Conservation (phyloP, 2,797 vertebrate genomes). For the Borostomias antarcticus region DNA sequence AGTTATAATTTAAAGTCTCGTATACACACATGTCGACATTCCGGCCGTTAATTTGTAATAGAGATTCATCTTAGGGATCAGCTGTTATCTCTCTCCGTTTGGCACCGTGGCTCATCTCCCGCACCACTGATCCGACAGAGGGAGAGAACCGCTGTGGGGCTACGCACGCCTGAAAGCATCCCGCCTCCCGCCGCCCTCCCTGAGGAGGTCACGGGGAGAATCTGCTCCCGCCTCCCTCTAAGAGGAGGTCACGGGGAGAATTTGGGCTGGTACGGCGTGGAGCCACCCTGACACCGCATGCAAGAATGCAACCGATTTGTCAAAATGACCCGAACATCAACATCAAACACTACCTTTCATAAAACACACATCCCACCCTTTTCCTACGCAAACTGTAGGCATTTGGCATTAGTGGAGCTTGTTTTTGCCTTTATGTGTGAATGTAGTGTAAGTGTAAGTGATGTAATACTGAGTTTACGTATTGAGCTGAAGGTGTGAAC, state of each 20-base stretch:
- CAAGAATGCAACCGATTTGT: conserved; percentile 24
- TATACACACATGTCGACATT: too few relatives aligned
- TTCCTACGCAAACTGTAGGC: neutral
- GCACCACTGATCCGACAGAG: neutral
- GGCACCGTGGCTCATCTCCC: neutral
- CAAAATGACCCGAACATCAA: conserved; percentile 11
- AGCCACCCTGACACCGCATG: conserved; percentile 14
- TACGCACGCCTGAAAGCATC: neutral
- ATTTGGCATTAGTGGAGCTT: neutral
- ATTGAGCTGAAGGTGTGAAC: neutral
- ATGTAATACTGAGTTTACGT: neutral
- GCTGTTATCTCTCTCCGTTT: neutral
- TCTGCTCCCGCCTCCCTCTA: neutral
- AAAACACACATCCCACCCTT: neutral
- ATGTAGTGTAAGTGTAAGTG: neutral
- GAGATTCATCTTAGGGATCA: neutral
- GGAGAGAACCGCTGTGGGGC: too few relatives aligned
- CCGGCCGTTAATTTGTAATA: too few relatives aligned
- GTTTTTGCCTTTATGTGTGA: neutral
- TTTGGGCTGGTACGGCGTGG: neutral
- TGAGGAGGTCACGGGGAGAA: conserved; percentile 3
- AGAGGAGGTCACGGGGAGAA: conserved; percentile 1
- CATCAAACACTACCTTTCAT: neutral
- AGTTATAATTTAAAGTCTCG: too few relatives aligned
- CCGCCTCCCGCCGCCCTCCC: neutral